phyloP scores from a whole-genome alignment of 2,888 invertebrate species.

The Ophion slaviceki region DNA sequence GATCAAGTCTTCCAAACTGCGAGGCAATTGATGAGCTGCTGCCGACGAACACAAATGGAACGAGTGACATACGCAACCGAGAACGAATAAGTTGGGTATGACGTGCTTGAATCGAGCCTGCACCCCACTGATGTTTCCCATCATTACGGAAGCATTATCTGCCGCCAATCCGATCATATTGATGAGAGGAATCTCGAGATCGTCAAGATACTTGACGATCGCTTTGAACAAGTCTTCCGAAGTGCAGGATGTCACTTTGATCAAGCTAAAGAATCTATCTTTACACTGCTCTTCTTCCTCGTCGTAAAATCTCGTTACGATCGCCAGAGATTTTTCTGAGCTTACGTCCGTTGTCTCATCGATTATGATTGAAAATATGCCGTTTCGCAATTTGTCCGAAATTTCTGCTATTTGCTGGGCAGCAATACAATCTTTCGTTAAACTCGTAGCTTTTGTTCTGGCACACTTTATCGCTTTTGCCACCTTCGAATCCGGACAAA shows the following conservation, averaged over 20 bases:
- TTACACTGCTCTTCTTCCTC: neutral
- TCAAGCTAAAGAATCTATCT: slow-evolving; percentile 44
- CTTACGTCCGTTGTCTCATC: slow-evolving; percentile 66
- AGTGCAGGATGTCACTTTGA: slow-evolving; percentile 53
- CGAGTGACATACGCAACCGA: slow-evolving; percentile 37
- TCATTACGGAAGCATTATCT: slow-evolving; percentile 58
- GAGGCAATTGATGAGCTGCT: slow-evolving; percentile 26
- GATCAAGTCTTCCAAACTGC: neutral
- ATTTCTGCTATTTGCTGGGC: slow-evolving; percentile 50
- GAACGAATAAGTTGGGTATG: slow-evolving; percentile 26
- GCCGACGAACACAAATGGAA: slow-evolving; percentile 56
- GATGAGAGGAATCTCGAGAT: slow-evolving; percentile 17
- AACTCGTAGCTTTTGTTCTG: slow-evolving; percentile 34
- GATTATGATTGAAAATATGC: slow-evolving; percentile 53
- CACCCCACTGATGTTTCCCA: slow-evolving; percentile 40
- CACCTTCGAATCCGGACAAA: slow-evolving; percentile 31
- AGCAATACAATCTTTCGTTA: slow-evolving; percentile 60
- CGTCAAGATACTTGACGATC: slow-evolving; percentile 22
- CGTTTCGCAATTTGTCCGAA: slow-evolving; percentile 51
- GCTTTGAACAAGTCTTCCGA: slow-evolving; percentile 45
- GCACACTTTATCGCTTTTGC: slow-evolving; percentile 23
- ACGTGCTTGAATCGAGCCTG: slow-evolving; percentile 55
- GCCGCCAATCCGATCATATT: slow-evolving; percentile 59
- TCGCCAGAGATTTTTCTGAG: slow-evolving; percentile 59
- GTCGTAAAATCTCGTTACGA: slow-evolving; percentile 55